phyloP scores from a whole-genome alignment of 2,888 invertebrate genomes.

The Lottia scabra region DNA sequence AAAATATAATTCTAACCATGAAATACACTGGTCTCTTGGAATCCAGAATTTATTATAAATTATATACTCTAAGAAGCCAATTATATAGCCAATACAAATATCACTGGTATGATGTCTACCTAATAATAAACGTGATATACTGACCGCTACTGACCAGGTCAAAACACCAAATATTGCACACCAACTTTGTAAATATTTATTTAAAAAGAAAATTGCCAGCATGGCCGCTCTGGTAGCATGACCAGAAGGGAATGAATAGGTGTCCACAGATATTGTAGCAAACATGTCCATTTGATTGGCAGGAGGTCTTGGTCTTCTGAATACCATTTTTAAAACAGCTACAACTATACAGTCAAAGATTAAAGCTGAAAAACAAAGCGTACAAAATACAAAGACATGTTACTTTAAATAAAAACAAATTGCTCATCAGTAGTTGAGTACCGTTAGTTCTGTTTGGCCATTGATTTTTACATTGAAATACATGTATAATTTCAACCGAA shows the following conservation, averaged over 20 bases:
- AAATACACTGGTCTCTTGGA: constrained; percentile 43
- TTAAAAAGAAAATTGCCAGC: constrained; percentile 78
- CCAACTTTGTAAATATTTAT: background rate
- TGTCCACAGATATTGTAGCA: constrained; percentile 78
- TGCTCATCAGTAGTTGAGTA: no score
- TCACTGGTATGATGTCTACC: constrained; percentile 91
- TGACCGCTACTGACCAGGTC: constrained; percentile 82
- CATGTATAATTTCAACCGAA: no score
- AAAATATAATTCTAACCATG: constrained; percentile 51
- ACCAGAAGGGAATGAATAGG: constrained; percentile 94
- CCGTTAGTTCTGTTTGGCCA: no score
- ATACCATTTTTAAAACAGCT: constrained; percentile 82
- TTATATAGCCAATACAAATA: constrained; percentile 79
- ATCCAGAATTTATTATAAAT: constrained; percentile 45
- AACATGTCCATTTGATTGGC: constrained; percentile 78
- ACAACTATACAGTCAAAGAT: constrained; percentile 84
- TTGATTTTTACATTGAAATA: no score
- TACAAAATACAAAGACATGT: no score
- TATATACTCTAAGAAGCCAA: constrained; percentile 74
- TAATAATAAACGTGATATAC: constrained; percentile 83
- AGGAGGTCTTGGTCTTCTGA: constrained; percentile 82
- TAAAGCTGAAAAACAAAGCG: constrained; percentile 76
- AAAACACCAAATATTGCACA: constrained; percentile 61
- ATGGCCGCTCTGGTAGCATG: constrained; percentile 88
- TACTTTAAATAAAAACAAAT: no score